These are phyloP conservation scores for Harpalus rufipes DNA, from an alignment of 2,888 invertebrate genomes.

Conservation along the genomic window DNA sequence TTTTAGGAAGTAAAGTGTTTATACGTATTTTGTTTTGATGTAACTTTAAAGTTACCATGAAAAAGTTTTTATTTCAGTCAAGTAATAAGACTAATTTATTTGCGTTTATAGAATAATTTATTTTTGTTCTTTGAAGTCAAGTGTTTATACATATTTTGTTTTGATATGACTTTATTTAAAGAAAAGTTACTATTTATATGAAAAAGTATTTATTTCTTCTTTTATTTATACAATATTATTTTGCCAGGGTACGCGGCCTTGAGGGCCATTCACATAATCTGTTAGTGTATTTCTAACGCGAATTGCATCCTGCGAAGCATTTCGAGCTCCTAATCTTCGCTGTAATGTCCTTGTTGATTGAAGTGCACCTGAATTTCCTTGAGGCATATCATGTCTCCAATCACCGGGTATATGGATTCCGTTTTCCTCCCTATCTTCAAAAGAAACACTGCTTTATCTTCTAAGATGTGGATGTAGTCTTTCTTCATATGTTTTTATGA, in stretches of 20 bases:
- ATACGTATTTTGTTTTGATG: background rate
- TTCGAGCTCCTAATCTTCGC: conserved; percentile 21
- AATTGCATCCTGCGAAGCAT: background rate
- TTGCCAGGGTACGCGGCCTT: conserved; percentile 1
- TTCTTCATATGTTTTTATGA: conserved; percentile 33
- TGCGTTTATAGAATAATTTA: too few relatives aligned
- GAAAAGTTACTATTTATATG: background rate
- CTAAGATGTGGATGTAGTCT: background rate
- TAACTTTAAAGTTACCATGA: background rate
- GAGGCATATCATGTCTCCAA: conserved; percentile 24
- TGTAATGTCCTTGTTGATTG: background rate
- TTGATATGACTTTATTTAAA: background rate
- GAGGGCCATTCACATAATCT: background rate
- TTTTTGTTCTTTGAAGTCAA: background rate
- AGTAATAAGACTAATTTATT: too few relatives aligned
- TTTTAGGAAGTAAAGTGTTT: too few relatives aligned
- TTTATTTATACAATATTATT: conserved; percentile 25
- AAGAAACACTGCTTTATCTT: too few relatives aligned
- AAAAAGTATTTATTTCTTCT: background rate
- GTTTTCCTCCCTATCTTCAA: too few relatives aligned
- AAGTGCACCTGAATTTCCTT: conserved; percentile 11
- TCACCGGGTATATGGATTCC: background rate
- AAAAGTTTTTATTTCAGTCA: background rate
- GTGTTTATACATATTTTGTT: background rate
- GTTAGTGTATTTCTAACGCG: background rate